phyloP scores from a whole-genome alignment of 2,888 invertebrate genomes.

The Apomyelois bistriatella region DNA sequence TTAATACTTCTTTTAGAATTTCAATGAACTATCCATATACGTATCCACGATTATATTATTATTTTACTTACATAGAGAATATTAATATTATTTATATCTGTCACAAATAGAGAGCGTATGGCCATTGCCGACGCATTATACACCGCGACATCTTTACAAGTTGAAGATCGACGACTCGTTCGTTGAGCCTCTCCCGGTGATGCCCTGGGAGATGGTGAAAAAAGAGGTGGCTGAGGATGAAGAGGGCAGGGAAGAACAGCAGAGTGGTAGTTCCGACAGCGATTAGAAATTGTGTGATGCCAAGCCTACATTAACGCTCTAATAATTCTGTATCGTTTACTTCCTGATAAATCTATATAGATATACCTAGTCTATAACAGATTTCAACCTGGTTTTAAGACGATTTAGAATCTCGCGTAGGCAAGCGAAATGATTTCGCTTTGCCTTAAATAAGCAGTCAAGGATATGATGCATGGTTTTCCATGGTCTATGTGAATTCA shows the following conservation, averaged over 20 bases:
- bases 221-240: constrained; percentile 50
- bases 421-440: no score
- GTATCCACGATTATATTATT: no score
- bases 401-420: no score
- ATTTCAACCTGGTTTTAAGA: no score
- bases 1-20: no score
- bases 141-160: constrained; percentile 62
- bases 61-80: background rate
- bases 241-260: constrained; percentile 43
- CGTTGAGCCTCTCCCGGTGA: constrained; percentile 66
- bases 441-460: no score
- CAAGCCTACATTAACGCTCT: no score
- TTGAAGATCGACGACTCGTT: constrained; percentile 68
- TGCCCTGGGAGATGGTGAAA: constrained; percentile 67
- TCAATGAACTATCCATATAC: no score
- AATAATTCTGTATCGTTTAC: no score
- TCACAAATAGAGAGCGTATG: constrained; percentile 54
- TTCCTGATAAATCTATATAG: no score
- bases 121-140: constrained; percentile 66
- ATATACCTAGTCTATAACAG: no score
- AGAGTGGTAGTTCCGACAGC: constrained; percentile 44
- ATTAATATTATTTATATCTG: background rate
- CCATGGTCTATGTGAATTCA: background rate
- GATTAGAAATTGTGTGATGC: constrained; percentile 33
- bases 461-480: no score